phyloP scores from a whole-genome alignment of 2,797 vertebrate genomes.

The Sebastes minor region DNA sequence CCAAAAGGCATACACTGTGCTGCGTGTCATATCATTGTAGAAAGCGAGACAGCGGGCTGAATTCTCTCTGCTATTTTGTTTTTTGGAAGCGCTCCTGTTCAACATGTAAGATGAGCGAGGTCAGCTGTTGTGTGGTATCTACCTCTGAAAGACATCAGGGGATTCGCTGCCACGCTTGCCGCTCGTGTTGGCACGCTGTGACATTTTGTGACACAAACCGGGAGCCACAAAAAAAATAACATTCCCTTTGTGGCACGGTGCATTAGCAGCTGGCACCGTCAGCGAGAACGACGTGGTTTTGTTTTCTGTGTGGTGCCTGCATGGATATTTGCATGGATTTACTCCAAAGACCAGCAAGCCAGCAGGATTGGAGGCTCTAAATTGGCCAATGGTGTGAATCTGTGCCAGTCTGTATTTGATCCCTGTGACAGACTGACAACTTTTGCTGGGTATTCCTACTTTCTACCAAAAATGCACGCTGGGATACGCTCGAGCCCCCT shows the following conservation, averaged over 20 bases:
- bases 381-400: slow-evolving; percentile 28
- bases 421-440: slow-evolving; percentile 6
- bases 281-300: slow-evolving; percentile 35
- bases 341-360: slow-evolving; percentile 40
- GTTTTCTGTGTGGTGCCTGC: slow-evolving; percentile 21
- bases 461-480: not conserved
- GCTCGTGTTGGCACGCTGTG: slow-evolving; percentile 19
- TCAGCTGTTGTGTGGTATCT: slow-evolving; percentile 13
- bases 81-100: not conserved
- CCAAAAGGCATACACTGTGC: not conserved
- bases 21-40: not conserved
- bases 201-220: slow-evolving; percentile 48
- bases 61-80: not conserved
- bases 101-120: slow-evolving; percentile 1
- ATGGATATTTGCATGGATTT: slow-evolving; percentile 52
- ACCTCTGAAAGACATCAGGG: slow-evolving; percentile 36
- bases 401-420: not conserved
- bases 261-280: slow-evolving; percentile 56
- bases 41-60: not conserved
- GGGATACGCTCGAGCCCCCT: not conserved
- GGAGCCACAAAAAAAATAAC: slow-evolving; percentile 16
- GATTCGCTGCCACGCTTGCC: slow-evolving; percentile 14
- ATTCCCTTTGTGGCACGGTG: slow-evolving; percentile 39
- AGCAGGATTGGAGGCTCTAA: slow-evolving; percentile 30
- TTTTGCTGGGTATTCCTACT: not conserved